Evolutionary conservation across 2,888 invertebrate species (phyloP).

Genomic region (Acanthosepion pharaonis): DNA sequence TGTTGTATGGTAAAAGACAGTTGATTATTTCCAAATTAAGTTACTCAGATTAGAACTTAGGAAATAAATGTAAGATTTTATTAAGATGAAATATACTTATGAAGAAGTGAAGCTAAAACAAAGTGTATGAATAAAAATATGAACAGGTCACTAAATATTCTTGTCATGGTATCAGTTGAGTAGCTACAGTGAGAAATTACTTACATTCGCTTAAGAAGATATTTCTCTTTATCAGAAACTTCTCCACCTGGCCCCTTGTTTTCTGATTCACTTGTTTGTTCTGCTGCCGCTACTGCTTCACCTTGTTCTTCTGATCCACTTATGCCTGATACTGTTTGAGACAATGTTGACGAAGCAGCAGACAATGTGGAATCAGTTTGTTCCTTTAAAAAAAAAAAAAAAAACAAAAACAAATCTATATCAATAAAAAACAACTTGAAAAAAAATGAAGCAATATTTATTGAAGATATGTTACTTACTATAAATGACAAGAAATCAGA

Average conservation of each 20-base stretch:
- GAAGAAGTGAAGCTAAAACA: too few species aligned
- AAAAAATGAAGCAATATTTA: too few species aligned
- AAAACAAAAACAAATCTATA: not conserved
- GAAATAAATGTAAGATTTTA: too few species aligned
- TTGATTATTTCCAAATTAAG: too few species aligned
- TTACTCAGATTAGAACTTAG: too few species aligned
- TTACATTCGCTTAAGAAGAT: conserved; percentile 39
- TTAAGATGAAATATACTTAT: too few species aligned
- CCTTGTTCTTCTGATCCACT: not conserved
- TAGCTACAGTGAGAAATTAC: not conserved
- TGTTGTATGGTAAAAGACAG: too few species aligned
- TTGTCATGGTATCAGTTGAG: too few species aligned
- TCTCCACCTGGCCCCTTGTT: not conserved
- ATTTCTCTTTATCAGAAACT: conserved; percentile 38
- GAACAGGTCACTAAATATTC: too few species aligned
- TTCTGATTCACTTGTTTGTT: not conserved
- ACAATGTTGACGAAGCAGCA: conserved; percentile 36
- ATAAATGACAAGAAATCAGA: too few species aligned
- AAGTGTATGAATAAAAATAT: too few species aligned
- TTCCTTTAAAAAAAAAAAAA: conserved; percentile 40
- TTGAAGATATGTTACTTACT: too few species aligned
- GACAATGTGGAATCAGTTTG: conserved; percentile 33
- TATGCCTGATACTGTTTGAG: not conserved
- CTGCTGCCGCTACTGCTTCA: not conserved
- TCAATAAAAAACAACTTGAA: not conserved